Conservation (phyloP, 2,888 invertebrate genomes). For the Spodoptera picta region DNA sequence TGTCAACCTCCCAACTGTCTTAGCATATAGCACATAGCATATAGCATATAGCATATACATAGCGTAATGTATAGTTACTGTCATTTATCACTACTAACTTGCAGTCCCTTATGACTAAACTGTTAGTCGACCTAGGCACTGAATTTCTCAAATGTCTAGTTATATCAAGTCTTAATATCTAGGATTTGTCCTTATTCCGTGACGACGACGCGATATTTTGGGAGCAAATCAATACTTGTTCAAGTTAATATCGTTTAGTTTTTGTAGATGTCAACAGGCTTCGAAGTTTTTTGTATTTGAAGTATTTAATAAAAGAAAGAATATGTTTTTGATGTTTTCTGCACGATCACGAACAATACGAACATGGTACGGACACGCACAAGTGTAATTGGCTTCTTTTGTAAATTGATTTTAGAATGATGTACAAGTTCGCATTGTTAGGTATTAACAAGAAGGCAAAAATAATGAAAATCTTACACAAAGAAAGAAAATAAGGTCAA, state of each 20-base stretch:
- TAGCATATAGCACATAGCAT: conserved; percentile 6
- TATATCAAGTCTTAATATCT: conserved; percentile 34
- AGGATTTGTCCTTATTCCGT: conserved; percentile 36
- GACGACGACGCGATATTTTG: conserved; percentile 2
- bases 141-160: conserved; percentile 26
- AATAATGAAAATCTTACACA: neutral
- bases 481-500: too few relatives aligned
- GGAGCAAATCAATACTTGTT: too few relatives aligned
- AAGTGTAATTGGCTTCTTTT: too few relatives aligned
- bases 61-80: conserved; percentile 7
- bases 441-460: neutral
- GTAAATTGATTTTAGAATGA: too few relatives aligned
- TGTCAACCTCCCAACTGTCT: conserved; percentile 6
- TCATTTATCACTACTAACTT: conserved; percentile 45
- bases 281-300: too few relatives aligned
- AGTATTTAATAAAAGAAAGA: too few relatives aligned
- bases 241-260: too few relatives aligned
- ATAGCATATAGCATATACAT: conserved; percentile 15
- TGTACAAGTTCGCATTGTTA: too few relatives aligned
- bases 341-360: too few relatives aligned
- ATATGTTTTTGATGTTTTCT: too few relatives aligned
- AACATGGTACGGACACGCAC: too few relatives aligned
- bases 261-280: too few relatives aligned
- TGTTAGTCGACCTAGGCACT: conserved; percentile 28
- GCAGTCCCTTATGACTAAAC: conserved; percentile 23